Conservation (phyloP, 2,888 invertebrate genomes). For the Sesia apiformis region DNA sequence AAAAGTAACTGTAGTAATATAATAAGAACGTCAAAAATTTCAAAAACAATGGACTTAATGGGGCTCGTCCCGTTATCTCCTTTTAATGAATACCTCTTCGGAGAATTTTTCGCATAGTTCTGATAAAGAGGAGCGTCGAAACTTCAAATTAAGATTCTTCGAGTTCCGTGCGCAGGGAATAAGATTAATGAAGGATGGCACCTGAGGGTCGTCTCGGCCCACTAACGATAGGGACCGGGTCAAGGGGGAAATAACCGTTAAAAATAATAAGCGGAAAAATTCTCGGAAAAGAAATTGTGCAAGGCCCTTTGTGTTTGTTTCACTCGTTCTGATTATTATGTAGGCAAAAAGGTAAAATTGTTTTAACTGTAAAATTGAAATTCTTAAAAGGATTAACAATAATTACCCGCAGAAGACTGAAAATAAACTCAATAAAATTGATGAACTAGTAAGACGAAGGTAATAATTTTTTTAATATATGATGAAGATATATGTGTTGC, state of each 20-base stretch:
- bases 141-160: slow-evolving; percentile 74
- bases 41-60: background rate
- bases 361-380: background rate
- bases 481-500: too few species aligned
- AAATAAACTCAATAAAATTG: too few species aligned
- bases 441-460: too few species aligned
- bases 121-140: slow-evolving; percentile 67
- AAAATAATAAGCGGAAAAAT: slow-evolving; percentile 49
- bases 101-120: slow-evolving; percentile 69
- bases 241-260: slow-evolving; percentile 43
- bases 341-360: background rate
- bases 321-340: background rate
- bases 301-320: background rate
- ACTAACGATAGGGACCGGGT: slow-evolving; percentile 46
- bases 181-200: slow-evolving; percentile 71
- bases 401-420: too few species aligned
- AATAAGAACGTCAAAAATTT: background rate
- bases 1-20: background rate
- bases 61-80: slow-evolving; percentile 24
- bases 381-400: too few species aligned
- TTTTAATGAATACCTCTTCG: slow-evolving; percentile 59
- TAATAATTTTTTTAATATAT: too few species aligned
- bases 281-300: slow-evolving; percentile 5
- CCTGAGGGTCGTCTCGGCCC: slow-evolving; percentile 35
- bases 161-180: slow-evolving; percentile 59